Percentiles rank a stretch among this genome's conserved stretches.
Evolutionary conservation across 1,140 invertebrate genomes (phyloP).

Genomic region (Papilio dardanus): DNA sequence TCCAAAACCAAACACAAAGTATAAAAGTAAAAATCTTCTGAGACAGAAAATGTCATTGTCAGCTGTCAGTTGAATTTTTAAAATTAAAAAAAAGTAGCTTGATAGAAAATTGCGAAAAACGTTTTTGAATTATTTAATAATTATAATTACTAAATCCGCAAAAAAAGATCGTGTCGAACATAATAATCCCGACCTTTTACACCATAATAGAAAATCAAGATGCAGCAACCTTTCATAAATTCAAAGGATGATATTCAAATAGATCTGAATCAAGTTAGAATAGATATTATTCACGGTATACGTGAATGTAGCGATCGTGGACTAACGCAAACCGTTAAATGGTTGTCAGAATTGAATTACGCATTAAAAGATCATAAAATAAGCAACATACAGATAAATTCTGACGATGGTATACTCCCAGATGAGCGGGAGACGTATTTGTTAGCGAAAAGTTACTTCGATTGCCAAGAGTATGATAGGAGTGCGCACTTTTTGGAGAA

Average conservation of each 20-base stretch:
- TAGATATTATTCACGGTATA: slow-evolving; percentile 86
- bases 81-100: neutral
- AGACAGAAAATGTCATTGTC: neutral
- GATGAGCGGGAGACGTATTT: slow-evolving; percentile 89
- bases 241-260: slow-evolving; percentile 77
- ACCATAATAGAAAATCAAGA: slow-evolving; percentile 34
- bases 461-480: slow-evolving; percentile 95
- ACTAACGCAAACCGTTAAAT: slow-evolving; percentile 89
- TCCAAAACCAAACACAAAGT: neutral
- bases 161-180: no score
- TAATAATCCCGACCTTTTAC: neutral
- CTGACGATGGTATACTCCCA: slow-evolving; percentile 69
- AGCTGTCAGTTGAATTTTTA: neutral
- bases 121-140: neutral
- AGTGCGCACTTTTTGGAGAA: slow-evolving; percentile 92
- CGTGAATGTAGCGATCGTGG: slow-evolving; percentile 88
- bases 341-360: slow-evolving; percentile 92
- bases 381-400: slow-evolving; percentile 60
- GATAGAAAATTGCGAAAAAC: neutral
- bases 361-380: slow-evolving; percentile 87
- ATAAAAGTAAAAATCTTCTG: no score
- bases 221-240: slow-evolving; percentile 63
- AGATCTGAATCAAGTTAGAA: slow-evolving; percentile 85
- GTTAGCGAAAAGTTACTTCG: slow-evolving; percentile 95
- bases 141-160: neutral